phyloP scores from a whole-genome alignment of 2,113 vertebrate species.

The Erinaceus europaeus region DNA sequence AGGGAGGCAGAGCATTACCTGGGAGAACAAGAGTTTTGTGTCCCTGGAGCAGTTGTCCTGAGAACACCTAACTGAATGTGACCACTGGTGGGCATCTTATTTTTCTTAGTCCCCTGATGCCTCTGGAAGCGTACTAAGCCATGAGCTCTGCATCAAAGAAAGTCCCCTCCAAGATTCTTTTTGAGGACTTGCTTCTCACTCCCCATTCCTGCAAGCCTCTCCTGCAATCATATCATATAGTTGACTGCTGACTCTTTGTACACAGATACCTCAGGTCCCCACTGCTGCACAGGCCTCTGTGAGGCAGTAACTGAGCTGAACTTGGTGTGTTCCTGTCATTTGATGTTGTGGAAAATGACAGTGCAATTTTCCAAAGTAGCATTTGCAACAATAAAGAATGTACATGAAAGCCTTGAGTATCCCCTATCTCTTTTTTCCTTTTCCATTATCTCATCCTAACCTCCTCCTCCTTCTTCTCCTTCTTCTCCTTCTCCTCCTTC shows the following conservation, averaged over 20 bases:
- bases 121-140: neutral
- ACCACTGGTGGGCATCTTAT: too few relatives aligned
- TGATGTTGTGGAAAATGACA: neutral
- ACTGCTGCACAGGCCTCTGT: neutral
- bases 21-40: neutral
- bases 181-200: neutral
- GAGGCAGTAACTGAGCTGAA: neutral
- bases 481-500: too few relatives aligned
- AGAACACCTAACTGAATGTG: neutral
- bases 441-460: too few relatives aligned
- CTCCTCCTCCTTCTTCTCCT: too few relatives aligned
- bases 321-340: neutral
- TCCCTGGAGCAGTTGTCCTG: neutral
- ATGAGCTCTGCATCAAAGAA: neutral
- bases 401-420: neutral
- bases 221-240: neutral
- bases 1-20: neutral
- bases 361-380: neutral
- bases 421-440: neutral
- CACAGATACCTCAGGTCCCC: neutral
- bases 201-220: neutral
- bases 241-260: neutral
- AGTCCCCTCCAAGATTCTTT: neutral
- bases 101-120: neutral
- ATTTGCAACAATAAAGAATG: slow-evolving; percentile 10